Conservation (phyloP, 2,888 invertebrate genomes). For the Epinotia brunnichana region DNA sequence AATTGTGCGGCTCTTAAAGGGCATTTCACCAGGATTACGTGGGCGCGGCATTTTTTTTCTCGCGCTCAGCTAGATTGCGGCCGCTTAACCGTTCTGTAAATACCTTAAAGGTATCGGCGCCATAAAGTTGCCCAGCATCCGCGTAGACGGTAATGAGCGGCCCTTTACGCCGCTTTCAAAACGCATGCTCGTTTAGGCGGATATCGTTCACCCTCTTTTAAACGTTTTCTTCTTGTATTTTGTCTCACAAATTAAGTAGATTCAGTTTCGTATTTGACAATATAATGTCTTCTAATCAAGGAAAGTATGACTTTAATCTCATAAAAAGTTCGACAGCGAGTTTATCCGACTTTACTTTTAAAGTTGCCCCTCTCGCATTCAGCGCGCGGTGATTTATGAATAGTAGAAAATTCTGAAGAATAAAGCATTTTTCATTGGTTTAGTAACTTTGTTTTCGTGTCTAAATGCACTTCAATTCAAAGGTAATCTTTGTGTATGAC, state of each 20-base stretch:
- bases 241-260: conserved; percentile 64
- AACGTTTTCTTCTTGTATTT: conserved; percentile 51
- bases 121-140: conserved; percentile 73
- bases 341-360: conserved; percentile 74
- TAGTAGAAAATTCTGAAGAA: conserved; percentile 73
- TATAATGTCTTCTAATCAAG: conserved; percentile 73
- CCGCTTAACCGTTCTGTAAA: conserved; percentile 78
- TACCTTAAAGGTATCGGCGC: conserved; percentile 80
- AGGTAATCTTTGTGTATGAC: conserved; percentile 52
- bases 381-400: conserved; percentile 77
- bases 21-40: conserved; percentile 74
- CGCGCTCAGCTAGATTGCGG: conserved; percentile 68
- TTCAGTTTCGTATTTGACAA: conserved; percentile 72
- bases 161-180: conserved; percentile 76
- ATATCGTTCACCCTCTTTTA: conserved; percentile 62
- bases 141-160: conserved; percentile 79
- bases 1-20: conserved; percentile 78
- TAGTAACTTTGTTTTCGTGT: conserved; percentile 66
- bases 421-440: conserved; percentile 70
- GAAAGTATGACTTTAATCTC: conserved; percentile 79
- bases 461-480: conserved; percentile 62
- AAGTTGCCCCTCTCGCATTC: conserved; percentile 73
- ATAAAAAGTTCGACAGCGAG: conserved; percentile 72
- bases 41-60: conserved; percentile 69
- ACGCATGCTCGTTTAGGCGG: conserved; percentile 73